Evolutionary conservation across 2,888 invertebrate species (phyloP).

Genomic region (Rotaria sp.): DNA sequence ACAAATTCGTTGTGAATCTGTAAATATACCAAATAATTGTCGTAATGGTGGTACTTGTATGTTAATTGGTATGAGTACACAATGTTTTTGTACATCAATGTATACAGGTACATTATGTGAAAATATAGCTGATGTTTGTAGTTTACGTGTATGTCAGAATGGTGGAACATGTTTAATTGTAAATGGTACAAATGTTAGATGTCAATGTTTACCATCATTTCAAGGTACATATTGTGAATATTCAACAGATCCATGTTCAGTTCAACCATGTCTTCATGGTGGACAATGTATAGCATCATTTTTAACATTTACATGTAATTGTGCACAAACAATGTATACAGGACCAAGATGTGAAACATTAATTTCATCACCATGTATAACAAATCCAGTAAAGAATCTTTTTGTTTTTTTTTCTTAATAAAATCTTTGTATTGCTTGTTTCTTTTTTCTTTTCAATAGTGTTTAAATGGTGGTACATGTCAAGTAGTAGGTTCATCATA

Average conservation of each 20-base stretch:
- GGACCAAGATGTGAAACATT: constrained; percentile 30
- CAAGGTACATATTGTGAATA: constrained; percentile 32
- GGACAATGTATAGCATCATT: constrained; percentile 45
- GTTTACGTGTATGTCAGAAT: constrained; percentile 62
- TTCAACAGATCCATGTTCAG: constrained; percentile 35
- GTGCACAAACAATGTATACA: constrained; percentile 32
- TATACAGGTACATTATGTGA: constrained; percentile 37
- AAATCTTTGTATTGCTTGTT: neutral
- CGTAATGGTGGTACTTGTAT: constrained; percentile 33
- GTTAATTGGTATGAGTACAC: neutral
- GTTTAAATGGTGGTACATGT: constrained; percentile 34
- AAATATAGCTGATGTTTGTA: constrained; percentile 33
- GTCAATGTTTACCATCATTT: constrained; percentile 34
- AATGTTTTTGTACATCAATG: constrained; percentile 31
- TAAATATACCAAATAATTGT: constrained; percentile 26
- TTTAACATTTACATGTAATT: constrained; percentile 36
- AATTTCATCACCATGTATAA: constrained; percentile 23
- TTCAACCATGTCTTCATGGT: constrained; percentile 69
- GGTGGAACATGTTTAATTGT: constrained; percentile 61
- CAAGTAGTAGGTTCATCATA: constrained; percentile 7
- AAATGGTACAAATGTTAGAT: constrained; percentile 45
- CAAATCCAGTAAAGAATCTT: constrained; percentile 14
- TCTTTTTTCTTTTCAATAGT: constrained; percentile 8
- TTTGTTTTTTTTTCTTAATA: neutral
- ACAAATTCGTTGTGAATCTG: constrained; percentile 26